Percentiles rank a stretch among this genome's conserved stretches.
These are phyloP conservation scores for Lepus europaeus DNA, from an alignment of 2,113 vertebrate species.

Conservation along the genomic window DNA sequence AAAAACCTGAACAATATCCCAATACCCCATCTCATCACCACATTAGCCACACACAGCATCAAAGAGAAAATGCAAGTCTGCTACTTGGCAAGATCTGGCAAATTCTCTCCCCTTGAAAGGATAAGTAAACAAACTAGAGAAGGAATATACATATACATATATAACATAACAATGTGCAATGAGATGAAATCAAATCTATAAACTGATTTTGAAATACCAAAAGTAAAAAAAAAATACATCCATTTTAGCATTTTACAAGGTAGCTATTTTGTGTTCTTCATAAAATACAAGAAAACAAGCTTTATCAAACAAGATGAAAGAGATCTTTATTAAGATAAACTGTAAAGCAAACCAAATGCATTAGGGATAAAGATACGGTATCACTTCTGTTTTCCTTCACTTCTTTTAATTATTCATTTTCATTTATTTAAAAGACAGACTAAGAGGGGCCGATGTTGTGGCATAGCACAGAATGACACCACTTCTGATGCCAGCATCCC, in stretches of 20 bases:
- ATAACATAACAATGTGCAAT: neutral
- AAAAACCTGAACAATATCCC: neutral
- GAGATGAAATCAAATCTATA: slow-evolving; percentile 29
- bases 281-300: slow-evolving; percentile 51
- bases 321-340: slow-evolving; percentile 31
- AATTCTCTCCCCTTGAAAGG: slow-evolving; percentile 45
- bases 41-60: slow-evolving; percentile 25
- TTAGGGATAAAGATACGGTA: slow-evolving; percentile 43
- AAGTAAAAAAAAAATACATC: slow-evolving; percentile 18
- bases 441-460: no score
- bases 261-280: slow-evolving; percentile 29
- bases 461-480: no score
- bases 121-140: slow-evolving; percentile 47
- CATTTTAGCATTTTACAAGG: neutral
- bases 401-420: neutral
- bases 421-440: no score
- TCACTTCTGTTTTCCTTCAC: slow-evolving; percentile 7
- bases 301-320: slow-evolving; percentile 71
- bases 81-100: slow-evolving; percentile 31
- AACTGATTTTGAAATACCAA: slow-evolving; percentile 35
- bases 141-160: neutral
- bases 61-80: slow-evolving; percentile 32
- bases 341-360: slow-evolving; percentile 38
- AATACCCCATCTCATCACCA: neutral
- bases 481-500: no score